phyloP scores from a whole-genome alignment of 2,888 invertebrate species.

The Dastarcus helophoroides region DNA sequence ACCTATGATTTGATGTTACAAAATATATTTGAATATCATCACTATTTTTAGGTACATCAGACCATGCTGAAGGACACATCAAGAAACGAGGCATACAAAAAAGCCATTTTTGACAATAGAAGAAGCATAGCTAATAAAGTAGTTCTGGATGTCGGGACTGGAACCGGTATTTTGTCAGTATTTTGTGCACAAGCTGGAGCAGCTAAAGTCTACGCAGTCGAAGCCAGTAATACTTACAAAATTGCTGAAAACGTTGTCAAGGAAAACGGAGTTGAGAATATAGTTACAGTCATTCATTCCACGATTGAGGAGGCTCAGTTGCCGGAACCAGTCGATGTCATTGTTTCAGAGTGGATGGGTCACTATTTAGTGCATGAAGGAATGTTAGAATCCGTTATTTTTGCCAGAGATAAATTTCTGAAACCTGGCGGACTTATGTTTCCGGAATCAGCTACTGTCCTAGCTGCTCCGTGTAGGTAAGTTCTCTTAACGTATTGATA shows the following conservation, averaged over 20 bases:
- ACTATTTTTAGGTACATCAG: constrained; percentile 59
- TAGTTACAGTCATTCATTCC: constrained; percentile 63
- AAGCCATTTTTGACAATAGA: constrained; percentile 61
- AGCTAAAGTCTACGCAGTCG: constrained; percentile 71
- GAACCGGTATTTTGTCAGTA: constrained; percentile 79
- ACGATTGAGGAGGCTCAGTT: constrained; percentile 65
- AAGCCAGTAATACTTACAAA: constrained; percentile 61
- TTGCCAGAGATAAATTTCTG: constrained; percentile 70
- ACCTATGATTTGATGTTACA: constrained; percentile 1
- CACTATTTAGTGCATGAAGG: constrained; percentile 91
- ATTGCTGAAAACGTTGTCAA: constrained; percentile 53
- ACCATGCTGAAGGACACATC: constrained; percentile 68
- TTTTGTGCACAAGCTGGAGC: constrained; percentile 90
- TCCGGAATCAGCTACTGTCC: constrained; percentile 62
- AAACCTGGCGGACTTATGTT: constrained; percentile 62
- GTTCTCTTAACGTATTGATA: constrained; percentile 1
- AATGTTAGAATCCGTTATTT: constrained; percentile 84
- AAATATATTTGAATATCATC: constrained; percentile 7
- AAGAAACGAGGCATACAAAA: constrained; percentile 66
- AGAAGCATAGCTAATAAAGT: constrained; percentile 61
- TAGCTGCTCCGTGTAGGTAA: constrained; percentile 45
- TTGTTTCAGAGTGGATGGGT: constrained; percentile 98
- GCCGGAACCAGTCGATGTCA: constrained; percentile 69
- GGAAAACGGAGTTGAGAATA: constrained; percentile 56
- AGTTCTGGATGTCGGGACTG: constrained; percentile 79